These are phyloP conservation scores for Drosophila pseudotalamancana DNA, from an alignment of 2,888 invertebrate species.

Conservation along the genomic window DNA sequence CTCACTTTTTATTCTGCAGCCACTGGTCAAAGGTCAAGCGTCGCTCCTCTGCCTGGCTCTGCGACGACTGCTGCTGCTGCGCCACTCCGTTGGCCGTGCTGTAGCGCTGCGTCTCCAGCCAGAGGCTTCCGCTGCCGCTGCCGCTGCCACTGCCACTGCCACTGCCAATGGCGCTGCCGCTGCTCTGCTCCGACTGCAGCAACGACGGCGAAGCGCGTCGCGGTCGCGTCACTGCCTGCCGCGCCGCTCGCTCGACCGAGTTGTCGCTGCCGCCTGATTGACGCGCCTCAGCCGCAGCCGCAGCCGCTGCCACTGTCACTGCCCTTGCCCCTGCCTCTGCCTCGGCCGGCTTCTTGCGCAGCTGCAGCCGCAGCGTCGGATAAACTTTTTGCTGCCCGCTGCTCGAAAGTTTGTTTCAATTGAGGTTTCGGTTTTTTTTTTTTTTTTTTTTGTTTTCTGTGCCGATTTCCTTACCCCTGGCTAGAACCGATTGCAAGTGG, in stretches of 20 bases:
- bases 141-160: background rate
- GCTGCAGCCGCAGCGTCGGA: constrained; percentile 22
- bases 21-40: constrained; percentile 46
- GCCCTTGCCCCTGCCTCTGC: background rate
- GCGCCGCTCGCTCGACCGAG: constrained; percentile 1
- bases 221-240: constrained; percentile 25
- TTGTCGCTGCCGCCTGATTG: background rate
- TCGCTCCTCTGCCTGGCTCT: background rate
- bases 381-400: background rate
- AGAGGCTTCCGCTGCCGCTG: background rate
- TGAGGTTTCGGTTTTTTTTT: background rate
- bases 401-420: background rate
- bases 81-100: background rate
- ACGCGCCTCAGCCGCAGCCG: background rate
- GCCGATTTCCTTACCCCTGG: constrained; percentile 1
- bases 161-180: background rate
- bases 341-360: background rate
- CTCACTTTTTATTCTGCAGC: constrained; percentile 45
- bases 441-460: no score
- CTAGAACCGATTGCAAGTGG: no score
- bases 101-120: background rate
- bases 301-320: background rate
- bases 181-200: background rate
- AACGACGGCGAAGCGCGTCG: constrained; percentile 4
- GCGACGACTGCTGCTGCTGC: background rate